These are phyloP conservation scores for Hartigia nigra DNA, from an alignment of 2,888 invertebrate species.

Conservation along the genomic window DNA sequence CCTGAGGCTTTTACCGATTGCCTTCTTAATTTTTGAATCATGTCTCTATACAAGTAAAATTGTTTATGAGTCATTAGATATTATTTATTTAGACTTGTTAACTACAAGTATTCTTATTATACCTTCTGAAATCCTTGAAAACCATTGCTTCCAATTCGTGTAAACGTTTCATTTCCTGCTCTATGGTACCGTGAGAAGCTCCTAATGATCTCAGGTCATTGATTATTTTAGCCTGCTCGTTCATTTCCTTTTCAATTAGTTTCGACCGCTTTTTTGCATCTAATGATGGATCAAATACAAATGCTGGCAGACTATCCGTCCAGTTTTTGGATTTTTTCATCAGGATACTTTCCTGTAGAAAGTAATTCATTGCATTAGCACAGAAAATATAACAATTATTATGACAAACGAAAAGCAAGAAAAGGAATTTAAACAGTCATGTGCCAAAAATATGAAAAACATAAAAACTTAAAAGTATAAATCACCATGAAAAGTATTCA, in stretches of 20 bases:
- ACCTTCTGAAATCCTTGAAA: conserved; percentile 91
- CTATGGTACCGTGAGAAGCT: conserved; percentile 90
- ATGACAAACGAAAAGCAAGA: not conserved
- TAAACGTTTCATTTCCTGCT: conserved; percentile 90
- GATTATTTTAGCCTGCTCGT: conserved; percentile 95
- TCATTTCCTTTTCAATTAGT: conserved; percentile 96
- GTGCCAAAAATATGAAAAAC: not conserved
- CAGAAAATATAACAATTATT: not conserved
- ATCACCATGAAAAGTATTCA: not conserved
- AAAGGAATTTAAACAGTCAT: not conserved
- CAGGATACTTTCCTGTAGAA: conserved; percentile 75
- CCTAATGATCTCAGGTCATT: conserved; percentile 90
- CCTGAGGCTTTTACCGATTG: conserved; percentile 85
- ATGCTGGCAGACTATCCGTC: conserved; percentile 83
- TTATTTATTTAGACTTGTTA: not conserved
- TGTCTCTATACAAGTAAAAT: conserved; percentile 74
- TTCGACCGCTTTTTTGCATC: conserved; percentile 89
- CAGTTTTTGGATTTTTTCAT: conserved; percentile 74
- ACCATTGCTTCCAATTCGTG: conserved; percentile 94
- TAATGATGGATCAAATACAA: conserved; percentile 82
- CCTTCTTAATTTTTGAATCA: conserved; percentile 89
- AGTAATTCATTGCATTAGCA: not conserved
- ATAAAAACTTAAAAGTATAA: conserved; percentile 5
- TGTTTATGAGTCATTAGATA: conserved; percentile 30
- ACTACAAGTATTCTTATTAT: conserved; percentile 7